Evolutionary conservation across 2,113 vertebrate species (phyloP).

Genomic region (Madoqua kirkii): DNA sequence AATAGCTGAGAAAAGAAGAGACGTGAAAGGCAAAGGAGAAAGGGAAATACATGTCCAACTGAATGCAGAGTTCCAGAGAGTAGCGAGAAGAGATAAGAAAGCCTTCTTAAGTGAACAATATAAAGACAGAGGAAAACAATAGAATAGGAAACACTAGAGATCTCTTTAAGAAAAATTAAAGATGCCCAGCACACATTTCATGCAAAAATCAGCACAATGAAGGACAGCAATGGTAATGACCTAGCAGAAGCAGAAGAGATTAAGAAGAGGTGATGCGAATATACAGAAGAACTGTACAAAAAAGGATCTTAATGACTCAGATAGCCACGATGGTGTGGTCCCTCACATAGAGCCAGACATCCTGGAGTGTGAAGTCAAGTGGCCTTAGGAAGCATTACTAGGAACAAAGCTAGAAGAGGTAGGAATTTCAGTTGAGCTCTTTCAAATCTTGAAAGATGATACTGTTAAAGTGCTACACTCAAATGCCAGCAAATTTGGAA

Average conservation of each 20-base stretch:
- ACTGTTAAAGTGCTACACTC: not conserved
- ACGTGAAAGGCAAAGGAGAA: not conserved
- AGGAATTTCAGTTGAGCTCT: not conserved
- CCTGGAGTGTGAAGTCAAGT: not conserved
- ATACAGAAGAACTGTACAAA: not conserved
- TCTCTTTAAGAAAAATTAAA: not conserved
- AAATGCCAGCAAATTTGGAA: not conserved
- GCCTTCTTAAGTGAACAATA: not conserved
- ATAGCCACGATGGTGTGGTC: accelerated
- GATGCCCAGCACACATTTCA: not conserved
- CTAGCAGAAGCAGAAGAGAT: not conserved
- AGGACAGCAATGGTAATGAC: not conserved
- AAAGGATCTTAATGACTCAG: not conserved
- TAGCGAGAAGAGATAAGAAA: not conserved
- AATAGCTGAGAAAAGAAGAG: not conserved
- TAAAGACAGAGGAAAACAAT: not conserved
- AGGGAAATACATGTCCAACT: not conserved
- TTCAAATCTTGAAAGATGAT: not conserved
- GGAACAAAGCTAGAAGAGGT: not conserved
- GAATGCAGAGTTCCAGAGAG: not conserved
- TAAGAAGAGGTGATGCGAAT: not conserved
- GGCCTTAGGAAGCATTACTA: not conserved
- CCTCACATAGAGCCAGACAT: not conserved
- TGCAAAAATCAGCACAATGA: not conserved
- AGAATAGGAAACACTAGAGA: not conserved